Evolutionary conservation across 1,140 invertebrate species (phyloP).

Genomic region (Procambarus virginalis): DNA sequence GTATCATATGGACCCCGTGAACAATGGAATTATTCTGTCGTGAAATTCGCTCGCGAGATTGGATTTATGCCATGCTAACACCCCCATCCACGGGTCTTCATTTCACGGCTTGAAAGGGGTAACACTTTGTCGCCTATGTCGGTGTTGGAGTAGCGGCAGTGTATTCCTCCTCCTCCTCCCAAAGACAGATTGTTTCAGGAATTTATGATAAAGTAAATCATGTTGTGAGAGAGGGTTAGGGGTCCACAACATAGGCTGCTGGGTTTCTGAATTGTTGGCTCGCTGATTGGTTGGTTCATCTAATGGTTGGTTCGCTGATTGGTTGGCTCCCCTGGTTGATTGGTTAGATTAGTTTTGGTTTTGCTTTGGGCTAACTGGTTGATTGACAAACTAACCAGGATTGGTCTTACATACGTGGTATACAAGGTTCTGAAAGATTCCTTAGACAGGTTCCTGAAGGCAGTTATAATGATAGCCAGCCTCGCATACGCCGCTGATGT

Average conservation of each 20-base stretch:
- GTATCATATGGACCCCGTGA: neutral
- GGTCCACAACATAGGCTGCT: neutral
- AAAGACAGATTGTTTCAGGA: neutral
- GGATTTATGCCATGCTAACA: neutral
- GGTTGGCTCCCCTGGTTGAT: neutral
- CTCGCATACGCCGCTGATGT: too few species aligned
- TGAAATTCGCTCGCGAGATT: neutral
- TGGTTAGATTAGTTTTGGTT: neutral
- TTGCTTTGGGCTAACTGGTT: neutral
- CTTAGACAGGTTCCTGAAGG: too few species aligned
- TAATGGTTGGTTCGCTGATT: neutral
- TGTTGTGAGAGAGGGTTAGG: neutral
- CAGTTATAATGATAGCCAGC: too few species aligned
- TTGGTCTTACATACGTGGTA: too few species aligned
- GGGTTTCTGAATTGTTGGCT: neutral
- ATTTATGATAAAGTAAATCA: neutral
- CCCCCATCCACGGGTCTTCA: neutral
- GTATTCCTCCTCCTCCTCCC: neutral
- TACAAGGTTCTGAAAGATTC: too few species aligned
- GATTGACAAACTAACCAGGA: neutral
- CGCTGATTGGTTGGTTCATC: neutral
- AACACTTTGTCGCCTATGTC: neutral
- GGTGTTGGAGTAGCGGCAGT: too few species aligned
- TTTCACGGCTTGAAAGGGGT: neutral
- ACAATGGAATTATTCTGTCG: slow-evolving; percentile 5